Percentiles rank a stretch among this genome's conserved stretches.
Evolutionary conservation across 2,797 vertebrate genomes (phyloP).

Genomic region (Pipistrellus kuhlii): DNA sequence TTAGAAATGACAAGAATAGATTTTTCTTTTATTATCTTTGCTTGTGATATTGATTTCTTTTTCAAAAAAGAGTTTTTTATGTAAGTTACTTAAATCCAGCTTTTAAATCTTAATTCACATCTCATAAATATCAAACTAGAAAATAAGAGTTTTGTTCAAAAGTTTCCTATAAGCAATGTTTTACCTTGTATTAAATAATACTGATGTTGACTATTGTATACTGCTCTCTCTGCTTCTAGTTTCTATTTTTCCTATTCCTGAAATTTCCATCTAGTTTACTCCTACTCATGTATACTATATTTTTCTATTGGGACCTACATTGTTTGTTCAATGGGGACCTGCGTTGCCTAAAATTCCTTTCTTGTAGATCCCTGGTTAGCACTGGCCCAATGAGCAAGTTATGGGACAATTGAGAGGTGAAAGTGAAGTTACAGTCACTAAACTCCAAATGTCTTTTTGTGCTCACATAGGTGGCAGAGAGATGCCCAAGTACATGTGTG

Average conservation of each 20-base stretch:
- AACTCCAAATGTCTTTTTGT: background rate
- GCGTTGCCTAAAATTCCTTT: background rate
- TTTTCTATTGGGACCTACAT: background rate
- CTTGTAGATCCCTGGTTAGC: background rate
- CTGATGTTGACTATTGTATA: background rate
- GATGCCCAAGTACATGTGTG: too few relatives aligned
- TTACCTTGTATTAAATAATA: background rate
- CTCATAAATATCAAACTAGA: background rate
- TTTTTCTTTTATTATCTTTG: conserved; percentile 19
- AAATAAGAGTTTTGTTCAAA: background rate
- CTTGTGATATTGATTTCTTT: background rate
- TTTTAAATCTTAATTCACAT: background rate
- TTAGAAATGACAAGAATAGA: background rate
- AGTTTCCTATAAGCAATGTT: background rate
- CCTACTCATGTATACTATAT: background rate
- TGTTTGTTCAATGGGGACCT: background rate
- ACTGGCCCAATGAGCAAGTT: background rate
- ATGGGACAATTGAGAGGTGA: background rate
- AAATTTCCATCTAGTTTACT: background rate
- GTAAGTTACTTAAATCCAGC: background rate
- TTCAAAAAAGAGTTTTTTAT: background rate
- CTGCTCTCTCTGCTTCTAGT: background rate
- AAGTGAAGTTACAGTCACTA: background rate
- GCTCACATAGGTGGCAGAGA: background rate
- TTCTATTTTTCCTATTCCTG: background rate